Evolutionary conservation across 2,113 vertebrate species (phyloP), one percentile per base, ranked within the genome.

Genomic region (Ophiodon elongatus): DNA sequence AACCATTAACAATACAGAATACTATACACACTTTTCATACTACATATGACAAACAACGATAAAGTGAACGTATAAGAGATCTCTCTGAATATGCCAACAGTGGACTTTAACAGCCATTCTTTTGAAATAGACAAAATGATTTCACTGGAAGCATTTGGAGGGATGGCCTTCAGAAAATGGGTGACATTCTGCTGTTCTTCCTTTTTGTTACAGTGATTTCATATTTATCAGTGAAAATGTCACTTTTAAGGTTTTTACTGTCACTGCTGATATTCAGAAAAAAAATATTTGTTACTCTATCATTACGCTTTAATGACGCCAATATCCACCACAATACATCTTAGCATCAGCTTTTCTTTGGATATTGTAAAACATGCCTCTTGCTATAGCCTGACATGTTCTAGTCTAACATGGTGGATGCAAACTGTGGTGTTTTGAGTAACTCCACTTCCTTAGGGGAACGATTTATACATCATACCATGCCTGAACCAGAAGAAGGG

Each of bases 361-460:
- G 47, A 85, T 71, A 76, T 29, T 80, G 80, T 85, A 82, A 83
- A 89, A 85, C 57, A 66, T 62, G 62, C 65, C 33, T 82, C 56
- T 69, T 69, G 80, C 57, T 87, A 67, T 29, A 29, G 68, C 56
- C 57, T 83, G 72, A 75, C 10, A 4, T 47, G 73, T 50, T 65
- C 66, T 65, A 29, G 9, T 87, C 76, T 77, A 77, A 85, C 78
- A 84, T 41, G 66, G 54, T 57, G 75, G 84, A 79, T 67, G 17
- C 56, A 82, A 76, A 86, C 79, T 68, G 45, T 41, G 27, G 67
- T 66, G 68, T 91, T 80, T 52, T 91, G 87, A 88, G 84, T 76
- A 74, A 86, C 84, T 88, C 82, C 81, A 85, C 94, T 92, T 95
- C 96, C 87, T 94, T 93, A 39, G 79, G 90, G 85, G 86, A 94